These are phyloP conservation scores for Oryzias melastigma DNA, from an alignment of 2,113 vertebrate species.

Conservation along the genomic window DNA sequence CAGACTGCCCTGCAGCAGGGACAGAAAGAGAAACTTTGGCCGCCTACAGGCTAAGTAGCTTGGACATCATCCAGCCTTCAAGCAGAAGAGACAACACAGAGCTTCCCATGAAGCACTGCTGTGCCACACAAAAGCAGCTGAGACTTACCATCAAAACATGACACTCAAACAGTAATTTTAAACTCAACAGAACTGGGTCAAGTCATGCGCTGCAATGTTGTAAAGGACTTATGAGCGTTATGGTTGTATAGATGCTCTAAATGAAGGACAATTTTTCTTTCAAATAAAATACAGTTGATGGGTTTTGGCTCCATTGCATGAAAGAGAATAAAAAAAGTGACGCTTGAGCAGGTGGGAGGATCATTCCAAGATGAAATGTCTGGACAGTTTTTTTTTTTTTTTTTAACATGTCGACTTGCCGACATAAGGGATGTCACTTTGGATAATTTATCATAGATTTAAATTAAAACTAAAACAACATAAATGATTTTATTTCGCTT, in stretches of 20 bases:
- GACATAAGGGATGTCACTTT: neutral
- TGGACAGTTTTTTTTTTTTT: neutral
- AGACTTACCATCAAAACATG: constrained; percentile 31
- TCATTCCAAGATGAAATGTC: neutral
- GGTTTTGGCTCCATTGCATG: too few relatives aligned
- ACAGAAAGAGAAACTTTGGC: constrained; percentile 48
- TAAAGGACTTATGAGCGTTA: neutral
- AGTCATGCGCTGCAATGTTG: neutral
- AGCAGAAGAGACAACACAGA: constrained; percentile 48
- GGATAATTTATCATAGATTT: neutral
- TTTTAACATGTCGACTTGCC: neutral
- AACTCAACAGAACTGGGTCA: constrained; percentile 14
- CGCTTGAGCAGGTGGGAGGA: neutral
- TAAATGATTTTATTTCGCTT: neutral
- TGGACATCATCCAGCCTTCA: constrained; percentile 56
- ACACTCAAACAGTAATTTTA: constrained; percentile 15
- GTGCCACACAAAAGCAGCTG: constrained; percentile 46
- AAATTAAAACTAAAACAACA: neutral
- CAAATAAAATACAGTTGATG: too few relatives aligned
- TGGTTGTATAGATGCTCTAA: neutral
- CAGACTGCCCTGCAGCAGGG: constrained; percentile 25
- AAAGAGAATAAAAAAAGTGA: too few relatives aligned
- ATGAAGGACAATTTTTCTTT: neutral
- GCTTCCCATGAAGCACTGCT: constrained; percentile 51
- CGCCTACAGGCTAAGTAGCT: constrained; percentile 53